These are phyloP conservation scores for Scaptomyza caliginosa DNA, from an alignment of 2,888 invertebrate species.

Conservation along the genomic window DNA sequence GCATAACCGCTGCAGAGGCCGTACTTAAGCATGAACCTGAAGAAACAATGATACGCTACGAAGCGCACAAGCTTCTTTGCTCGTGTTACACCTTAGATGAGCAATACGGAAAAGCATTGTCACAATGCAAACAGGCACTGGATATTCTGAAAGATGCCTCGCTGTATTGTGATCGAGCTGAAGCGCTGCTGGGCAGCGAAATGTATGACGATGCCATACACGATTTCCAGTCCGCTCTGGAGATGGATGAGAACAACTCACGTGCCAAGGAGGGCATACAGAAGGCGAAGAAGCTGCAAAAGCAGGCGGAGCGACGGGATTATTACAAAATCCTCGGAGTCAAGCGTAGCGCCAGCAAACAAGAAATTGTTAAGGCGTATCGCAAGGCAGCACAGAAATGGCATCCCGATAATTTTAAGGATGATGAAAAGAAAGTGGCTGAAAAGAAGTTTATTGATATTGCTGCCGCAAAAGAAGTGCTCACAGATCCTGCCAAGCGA, in stretches of 20 bases:
- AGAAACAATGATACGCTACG: conserved; percentile 89
- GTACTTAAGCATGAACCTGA: conserved; percentile 89
- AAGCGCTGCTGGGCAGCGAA: conserved; percentile 94
- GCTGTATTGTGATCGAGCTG: conserved; percentile 94
- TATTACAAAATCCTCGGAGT: conserved; percentile 96
- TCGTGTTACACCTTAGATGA: conserved; percentile 90
- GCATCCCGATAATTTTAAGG: conserved; percentile 98
- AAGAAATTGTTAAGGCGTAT: conserved; percentile 97
- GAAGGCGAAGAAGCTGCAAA: conserved; percentile 95
- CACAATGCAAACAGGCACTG: conserved; percentile 91
- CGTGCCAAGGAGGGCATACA: conserved; percentile 95
- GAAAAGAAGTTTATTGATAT: conserved; percentile 99
- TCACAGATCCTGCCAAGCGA: conserved; percentile 95
- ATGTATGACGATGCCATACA: conserved; percentile 96
- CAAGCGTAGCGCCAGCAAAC: conserved; percentile 94
- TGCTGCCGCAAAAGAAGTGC: conserved; percentile 98
- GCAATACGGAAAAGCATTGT: conserved; percentile 89
- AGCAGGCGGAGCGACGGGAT: conserved; percentile 95
- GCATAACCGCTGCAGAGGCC: conserved; percentile 88
- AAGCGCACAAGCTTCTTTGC: conserved; percentile 92
- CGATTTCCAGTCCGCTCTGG: conserved; percentile 93
- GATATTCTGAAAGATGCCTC: conserved; percentile 90
- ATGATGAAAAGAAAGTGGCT: conserved; percentile 95
- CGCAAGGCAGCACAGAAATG: conserved; percentile 98
- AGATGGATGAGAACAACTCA: conserved; percentile 90